These are phyloP conservation scores for Oreochromis tanganicae DNA, from an alignment of 2,113 vertebrate genomes.

Conservation along the genomic window DNA sequence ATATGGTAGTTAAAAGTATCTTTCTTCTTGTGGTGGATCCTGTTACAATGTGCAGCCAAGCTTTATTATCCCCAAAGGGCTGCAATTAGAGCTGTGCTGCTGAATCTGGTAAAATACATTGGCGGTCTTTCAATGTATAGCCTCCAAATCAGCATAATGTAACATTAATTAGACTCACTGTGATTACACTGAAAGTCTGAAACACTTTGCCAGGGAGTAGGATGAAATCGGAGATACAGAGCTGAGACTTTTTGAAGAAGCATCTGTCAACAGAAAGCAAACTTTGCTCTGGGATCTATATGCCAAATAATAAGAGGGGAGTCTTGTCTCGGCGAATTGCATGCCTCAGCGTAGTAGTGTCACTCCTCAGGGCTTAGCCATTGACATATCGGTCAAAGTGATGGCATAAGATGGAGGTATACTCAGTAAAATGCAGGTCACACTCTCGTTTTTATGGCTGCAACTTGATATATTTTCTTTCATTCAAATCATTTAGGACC, in stretches of 20 bases:
- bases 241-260: neutral
- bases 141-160: slow-evolving; percentile 51
- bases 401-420: slow-evolving; percentile 4
- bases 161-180: slow-evolving; percentile 41
- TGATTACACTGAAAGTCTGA: slow-evolving; percentile 11
- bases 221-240: neutral
- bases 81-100: slow-evolving; percentile 43
- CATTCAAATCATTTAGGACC: neutral
- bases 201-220: neutral
- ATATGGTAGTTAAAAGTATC: slow-evolving; percentile 16
- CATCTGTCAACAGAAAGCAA: neutral
- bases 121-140: slow-evolving; percentile 34
- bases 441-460: neutral
- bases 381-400: slow-evolving; percentile 25
- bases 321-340: neutral
- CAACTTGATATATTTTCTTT: slow-evolving; percentile 17
- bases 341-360: slow-evolving; percentile 24
- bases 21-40: slow-evolving; percentile 4
- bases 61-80: slow-evolving; percentile 45
- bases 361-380: neutral
- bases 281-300: neutral
- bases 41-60: neutral
- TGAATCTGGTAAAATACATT: slow-evolving; percentile 45
- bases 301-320: neutral
- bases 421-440: slow-evolving; percentile 8